Conservation (phyloP, 2,888 invertebrate genomes). For the Diarsia rubi region DNA sequence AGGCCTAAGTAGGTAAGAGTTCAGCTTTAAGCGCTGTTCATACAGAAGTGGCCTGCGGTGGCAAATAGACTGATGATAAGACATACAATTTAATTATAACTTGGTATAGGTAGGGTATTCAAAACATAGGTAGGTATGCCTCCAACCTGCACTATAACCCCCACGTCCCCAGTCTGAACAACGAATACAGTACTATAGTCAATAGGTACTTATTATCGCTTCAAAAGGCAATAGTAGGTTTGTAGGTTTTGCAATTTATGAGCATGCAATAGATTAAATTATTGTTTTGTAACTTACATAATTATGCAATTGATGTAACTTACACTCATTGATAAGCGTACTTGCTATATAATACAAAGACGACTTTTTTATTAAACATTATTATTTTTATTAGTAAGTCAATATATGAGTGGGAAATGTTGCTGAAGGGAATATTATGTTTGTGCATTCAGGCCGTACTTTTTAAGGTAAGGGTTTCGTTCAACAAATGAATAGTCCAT, state of each 20-base stretch:
- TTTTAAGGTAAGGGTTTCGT: conserved; percentile 42
- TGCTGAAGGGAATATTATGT: conserved; percentile 49
- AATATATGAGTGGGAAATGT: conserved; percentile 38
- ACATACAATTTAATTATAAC: no score
- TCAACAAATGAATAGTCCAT: background rate
- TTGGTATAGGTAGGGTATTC: no score
- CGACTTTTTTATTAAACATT: conserved; percentile 38
- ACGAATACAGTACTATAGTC: background rate
- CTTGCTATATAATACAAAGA: conserved; percentile 55
- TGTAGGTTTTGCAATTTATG: conserved; percentile 46
- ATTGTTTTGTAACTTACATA: conserved; percentile 7
- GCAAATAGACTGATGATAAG: background rate
- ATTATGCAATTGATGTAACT: conserved; percentile 50
- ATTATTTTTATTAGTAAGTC: conserved; percentile 34
- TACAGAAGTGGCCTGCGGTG: background rate
- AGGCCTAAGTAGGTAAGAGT: background rate
- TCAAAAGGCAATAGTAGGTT: conserved; percentile 7
- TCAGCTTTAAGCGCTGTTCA: background rate
- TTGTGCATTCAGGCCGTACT: conserved; percentile 55
- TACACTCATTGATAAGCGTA: conserved; percentile 55
- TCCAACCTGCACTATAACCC: background rate
- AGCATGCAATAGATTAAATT: conserved; percentile 37
- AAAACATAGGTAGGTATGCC: background rate
- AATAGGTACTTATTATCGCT: background rate
- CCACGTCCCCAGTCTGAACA: background rate